Percentiles rank a stretch among this genome's conserved stretches.
These are phyloP conservation scores for Drosophila pseudoobscura DNA, from an alignment of 1,140 invertebrate species.

Conservation along the genomic window DNA sequence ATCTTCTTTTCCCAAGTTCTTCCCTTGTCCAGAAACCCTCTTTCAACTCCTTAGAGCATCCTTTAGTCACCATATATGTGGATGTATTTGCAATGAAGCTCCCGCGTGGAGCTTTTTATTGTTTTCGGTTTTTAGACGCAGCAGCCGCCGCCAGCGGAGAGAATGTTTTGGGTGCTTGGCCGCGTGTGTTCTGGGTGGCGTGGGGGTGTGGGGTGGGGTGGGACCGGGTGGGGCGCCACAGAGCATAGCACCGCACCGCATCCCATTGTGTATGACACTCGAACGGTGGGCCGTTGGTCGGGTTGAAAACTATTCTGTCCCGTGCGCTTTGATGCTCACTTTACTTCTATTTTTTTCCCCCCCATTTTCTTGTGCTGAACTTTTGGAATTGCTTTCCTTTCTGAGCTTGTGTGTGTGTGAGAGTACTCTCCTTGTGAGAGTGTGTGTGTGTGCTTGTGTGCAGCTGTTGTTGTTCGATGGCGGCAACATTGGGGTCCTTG, in stretches of 20 bases:
- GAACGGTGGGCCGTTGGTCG: conserved; percentile 59
- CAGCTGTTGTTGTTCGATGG: conserved; percentile 58
- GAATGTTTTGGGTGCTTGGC: conserved; percentile 38
- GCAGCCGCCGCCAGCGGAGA: conserved; percentile 60
- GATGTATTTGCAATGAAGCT: not conserved
- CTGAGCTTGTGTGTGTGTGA: conserved; percentile 17
- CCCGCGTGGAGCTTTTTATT: conserved; percentile 69
- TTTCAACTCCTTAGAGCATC: conserved; percentile 28
- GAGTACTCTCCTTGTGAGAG: not conserved
- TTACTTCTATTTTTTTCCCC: conserved; percentile 60
- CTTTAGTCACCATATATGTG: not conserved
- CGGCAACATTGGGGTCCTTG: conserved; percentile 78
- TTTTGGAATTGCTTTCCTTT: conserved; percentile 63
- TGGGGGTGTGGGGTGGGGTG: conserved; percentile 7
- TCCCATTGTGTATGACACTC: conserved; percentile 56
- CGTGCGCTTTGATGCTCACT: conserved; percentile 80
- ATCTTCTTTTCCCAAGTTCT: not conserved
- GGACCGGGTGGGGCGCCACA: conserved; percentile 33
- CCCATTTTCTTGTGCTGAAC: conserved; percentile 49
- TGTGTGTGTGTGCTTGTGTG: conserved; percentile 31
- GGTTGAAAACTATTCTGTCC: conserved; percentile 77
- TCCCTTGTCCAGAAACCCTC: not conserved
- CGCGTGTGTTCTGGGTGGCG: conserved; percentile 12
- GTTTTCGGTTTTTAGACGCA: conserved; percentile 79
- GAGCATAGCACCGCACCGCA: too few species aligned